Evolutionary conservation across 2,113 vertebrate genomes (phyloP).

Genomic region (Carollia perspicillata): DNA sequence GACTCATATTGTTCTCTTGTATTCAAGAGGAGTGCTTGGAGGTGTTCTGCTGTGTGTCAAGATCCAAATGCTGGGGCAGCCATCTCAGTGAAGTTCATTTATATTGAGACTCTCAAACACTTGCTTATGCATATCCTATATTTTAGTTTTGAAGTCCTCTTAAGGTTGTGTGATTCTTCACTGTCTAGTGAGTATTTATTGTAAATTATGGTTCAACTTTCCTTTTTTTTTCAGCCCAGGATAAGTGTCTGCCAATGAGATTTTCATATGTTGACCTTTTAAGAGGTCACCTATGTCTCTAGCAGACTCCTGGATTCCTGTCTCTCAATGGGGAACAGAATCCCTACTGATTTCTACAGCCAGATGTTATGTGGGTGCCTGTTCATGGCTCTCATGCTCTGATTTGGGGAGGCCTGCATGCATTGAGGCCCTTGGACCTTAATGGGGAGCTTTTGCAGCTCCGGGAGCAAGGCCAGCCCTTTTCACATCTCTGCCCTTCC

Average conservation of each 20-base stretch:
- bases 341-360: neutral
- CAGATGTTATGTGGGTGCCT: neutral
- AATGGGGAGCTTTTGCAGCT: no score
- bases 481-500: neutral
- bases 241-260: neutral
- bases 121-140: neutral
- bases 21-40: neutral
- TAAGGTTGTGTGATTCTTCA: neutral
- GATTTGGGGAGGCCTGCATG: neutral
- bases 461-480: neutral
- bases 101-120: neutral
- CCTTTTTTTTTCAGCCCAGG: neutral
- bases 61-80: neutral
- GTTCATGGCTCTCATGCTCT: neutral
- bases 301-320: neutral
- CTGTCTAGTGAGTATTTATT: neutral
- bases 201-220: neutral
- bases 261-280: neutral
- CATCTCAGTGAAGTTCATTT: neutral
- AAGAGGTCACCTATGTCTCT: neutral
- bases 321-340: neutral
- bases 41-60: neutral
- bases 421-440: no score
- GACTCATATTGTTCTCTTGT: neutral
- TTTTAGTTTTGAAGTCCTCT: neutral